phyloP scores from a whole-genome alignment of 2,797 vertebrate genomes.

The Eurystomus glaucurus region DNA sequence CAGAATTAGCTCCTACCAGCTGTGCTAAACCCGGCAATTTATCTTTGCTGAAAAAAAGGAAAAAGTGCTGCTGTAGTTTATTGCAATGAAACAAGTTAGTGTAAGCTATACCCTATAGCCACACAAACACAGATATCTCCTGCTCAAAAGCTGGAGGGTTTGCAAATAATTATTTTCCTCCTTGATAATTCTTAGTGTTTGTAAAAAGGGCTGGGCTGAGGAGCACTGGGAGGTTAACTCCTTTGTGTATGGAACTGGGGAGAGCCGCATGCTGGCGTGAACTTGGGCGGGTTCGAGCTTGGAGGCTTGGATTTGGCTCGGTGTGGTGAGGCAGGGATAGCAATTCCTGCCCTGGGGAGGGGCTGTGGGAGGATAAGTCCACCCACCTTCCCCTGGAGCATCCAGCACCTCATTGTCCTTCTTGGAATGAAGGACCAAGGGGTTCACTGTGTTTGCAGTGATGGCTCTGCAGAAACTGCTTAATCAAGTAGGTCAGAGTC shows the following conservation, averaged over 20 bases:
- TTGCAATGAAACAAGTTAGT: constrained; percentile 47
- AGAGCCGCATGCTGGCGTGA: background rate
- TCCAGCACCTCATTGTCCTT: too few relatives aligned
- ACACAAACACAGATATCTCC: constrained; percentile 1
- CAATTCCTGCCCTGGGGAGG: background rate
- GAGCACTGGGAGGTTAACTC: background rate
- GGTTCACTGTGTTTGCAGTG: background rate
- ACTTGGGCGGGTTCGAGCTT: fast-evolving
- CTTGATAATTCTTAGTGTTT: constrained; percentile 1
- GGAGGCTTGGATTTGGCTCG: fast-evolving
- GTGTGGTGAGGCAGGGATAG: background rate
- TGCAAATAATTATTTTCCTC: constrained; percentile 58
- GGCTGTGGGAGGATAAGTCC: background rate
- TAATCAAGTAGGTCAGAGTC: background rate
- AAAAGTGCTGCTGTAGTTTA: constrained; percentile 33
- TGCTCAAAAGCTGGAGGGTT: constrained; percentile 15
- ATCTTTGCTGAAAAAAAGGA: constrained; percentile 1
- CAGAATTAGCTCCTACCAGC: constrained; percentile 63
- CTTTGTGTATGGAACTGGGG: background rate
- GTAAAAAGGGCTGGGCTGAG: background rate
- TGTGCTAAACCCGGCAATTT: constrained; percentile 56
- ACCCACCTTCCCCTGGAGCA: background rate
- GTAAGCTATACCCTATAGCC: constrained; percentile 4
- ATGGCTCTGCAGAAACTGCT: fast-evolving
- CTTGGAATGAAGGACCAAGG: background rate